Percentiles rank a stretch among this genome's conserved stretches.
phyloP scores from a whole-genome alignment of 2,113 vertebrate genomes.

The Abramis brama region DNA sequence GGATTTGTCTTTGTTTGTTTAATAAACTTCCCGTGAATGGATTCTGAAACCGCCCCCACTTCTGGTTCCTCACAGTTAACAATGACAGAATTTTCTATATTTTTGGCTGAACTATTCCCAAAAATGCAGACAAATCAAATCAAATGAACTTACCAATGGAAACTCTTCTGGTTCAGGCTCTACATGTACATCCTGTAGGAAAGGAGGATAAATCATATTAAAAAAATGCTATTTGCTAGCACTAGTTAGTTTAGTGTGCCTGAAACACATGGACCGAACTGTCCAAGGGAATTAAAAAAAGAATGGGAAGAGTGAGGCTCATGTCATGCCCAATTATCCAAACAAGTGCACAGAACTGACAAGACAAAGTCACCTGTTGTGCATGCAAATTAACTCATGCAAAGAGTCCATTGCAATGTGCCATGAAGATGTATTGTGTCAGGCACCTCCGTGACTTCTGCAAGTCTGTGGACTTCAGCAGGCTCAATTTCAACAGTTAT shows the following conservation, averaged over 20 bases:
- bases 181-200: slow-evolving; percentile 1
- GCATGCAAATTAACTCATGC: slow-evolving; percentile 22
- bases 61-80: too few species aligned
- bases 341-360: background rate
- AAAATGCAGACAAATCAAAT: background rate
- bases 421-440: slow-evolving; percentile 1
- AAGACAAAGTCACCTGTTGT: slow-evolving; percentile 11
- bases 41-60: too few species aligned
- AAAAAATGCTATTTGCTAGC: background rate
- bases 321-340: slow-evolving; percentile 7
- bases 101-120: background rate
- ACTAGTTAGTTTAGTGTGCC: background rate
- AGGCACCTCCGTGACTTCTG: slow-evolving; percentile 26
- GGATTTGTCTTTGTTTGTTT: too few species aligned
- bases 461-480: background rate
- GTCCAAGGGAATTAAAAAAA: background rate
- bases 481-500: slow-evolving; percentile 19
- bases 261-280: background rate
- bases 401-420: slow-evolving; percentile 17
- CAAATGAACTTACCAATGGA: background rate
- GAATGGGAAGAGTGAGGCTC: background rate
- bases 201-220: background rate
- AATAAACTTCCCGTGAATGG: too few species aligned
- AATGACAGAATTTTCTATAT: too few species aligned
- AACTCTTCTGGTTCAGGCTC: background rate